These are phyloP conservation scores for Iselma pallidipennis DNA, from an alignment of 2,888 invertebrate genomes.

Conservation along the genomic window DNA sequence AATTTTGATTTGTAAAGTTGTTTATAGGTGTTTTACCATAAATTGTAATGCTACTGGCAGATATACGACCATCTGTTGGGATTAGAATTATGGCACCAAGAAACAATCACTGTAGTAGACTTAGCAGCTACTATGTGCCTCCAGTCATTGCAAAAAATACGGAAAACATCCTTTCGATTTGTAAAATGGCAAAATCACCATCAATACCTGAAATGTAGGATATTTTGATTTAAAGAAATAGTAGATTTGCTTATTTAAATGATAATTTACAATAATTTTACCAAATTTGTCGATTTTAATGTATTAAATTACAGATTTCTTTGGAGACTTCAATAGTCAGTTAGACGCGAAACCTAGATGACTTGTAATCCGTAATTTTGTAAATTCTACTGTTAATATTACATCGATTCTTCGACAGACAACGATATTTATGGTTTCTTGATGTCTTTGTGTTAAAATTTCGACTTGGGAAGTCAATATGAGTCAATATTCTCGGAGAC, in stretches of 20 bases:
- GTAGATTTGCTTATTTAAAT: neutral
- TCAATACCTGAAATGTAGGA: neutral
- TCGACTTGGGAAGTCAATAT: neutral
- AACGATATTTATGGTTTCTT: too few species aligned
- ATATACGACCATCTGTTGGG: neutral
- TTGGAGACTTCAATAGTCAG: too few species aligned
- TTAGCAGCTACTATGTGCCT: neutral
- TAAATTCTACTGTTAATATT: too few species aligned
- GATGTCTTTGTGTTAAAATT: neutral
- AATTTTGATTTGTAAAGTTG: neutral
- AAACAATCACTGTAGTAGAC: neutral
- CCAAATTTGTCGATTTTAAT: neutral
- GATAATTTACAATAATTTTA: neutral
- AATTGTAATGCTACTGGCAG: neutral
- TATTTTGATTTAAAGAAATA: neutral
- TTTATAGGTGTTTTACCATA: neutral
- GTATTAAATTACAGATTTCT: too few species aligned
- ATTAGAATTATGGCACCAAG: neutral
- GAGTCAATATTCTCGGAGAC: constrained; percentile 18
- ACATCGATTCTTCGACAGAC: too few species aligned
- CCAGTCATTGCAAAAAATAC: neutral
- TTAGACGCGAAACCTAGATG: too few species aligned
- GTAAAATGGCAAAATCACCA: too few species aligned
- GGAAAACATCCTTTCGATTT: too few species aligned
- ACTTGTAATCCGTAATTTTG: too few species aligned